Percentiles rank a stretch among this genome's conserved stretches.
Evolutionary conservation across 2,113 vertebrate species (phyloP).

Genomic region (Sus scrofa): DNA sequence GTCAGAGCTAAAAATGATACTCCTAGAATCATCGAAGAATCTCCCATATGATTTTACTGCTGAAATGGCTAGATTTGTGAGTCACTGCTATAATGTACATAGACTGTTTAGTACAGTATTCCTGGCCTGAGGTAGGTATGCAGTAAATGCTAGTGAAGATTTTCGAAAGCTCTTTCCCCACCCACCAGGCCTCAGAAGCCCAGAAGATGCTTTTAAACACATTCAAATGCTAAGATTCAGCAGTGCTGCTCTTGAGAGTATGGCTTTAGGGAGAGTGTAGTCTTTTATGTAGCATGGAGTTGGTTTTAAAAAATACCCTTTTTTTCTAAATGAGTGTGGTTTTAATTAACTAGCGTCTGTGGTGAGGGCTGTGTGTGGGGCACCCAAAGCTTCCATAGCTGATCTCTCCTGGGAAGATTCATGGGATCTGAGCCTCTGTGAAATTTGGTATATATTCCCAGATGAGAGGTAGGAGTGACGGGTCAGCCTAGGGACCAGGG

Average conservation of each 20-base stretch:
- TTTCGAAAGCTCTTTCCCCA: background rate
- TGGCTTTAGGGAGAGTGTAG: conserved; percentile 17
- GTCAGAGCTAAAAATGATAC: conserved; percentile 51
- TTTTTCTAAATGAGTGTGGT: background rate
- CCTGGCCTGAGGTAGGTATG: background rate
- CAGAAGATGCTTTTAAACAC: conserved; percentile 20
- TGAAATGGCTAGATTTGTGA: conserved; percentile 30
- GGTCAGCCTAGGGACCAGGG: background rate
- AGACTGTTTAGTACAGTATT: background rate
- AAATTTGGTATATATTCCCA: conserved; percentile 38
- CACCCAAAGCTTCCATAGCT: conserved; percentile 25
- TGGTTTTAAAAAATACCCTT: background rate
- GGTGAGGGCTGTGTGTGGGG: background rate
- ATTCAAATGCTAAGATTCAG: background rate
- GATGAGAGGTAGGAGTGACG: background rate
- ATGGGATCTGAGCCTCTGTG: background rate
- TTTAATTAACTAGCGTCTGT: conserved; percentile 46
- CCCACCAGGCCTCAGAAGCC: background rate
- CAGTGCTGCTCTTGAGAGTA: background rate
- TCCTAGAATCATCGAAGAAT: background rate
- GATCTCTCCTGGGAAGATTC: background rate
- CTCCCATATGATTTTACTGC: background rate
- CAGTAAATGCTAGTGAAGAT: conserved; percentile 10
- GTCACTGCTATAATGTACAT: background rate
- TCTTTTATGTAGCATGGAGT: conserved; percentile 1